A percentile compares a stretch with the other conserved stretches of the same genome.
Conservation (phyloP, 1,140 invertebrate genomes). For the Grapholita molesta region DNA sequence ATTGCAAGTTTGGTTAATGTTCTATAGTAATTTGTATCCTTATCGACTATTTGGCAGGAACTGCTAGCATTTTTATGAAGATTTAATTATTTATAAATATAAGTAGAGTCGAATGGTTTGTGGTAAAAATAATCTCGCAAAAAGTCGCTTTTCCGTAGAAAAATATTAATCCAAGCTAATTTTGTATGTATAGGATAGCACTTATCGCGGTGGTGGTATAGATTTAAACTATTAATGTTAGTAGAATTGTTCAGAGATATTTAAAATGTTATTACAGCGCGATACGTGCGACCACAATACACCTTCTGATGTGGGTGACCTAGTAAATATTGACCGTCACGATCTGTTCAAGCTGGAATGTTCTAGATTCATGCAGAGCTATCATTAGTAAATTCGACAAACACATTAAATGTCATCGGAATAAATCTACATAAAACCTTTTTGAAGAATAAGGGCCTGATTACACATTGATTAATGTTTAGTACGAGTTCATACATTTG, state of each 20-base stretch:
- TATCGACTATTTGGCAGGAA: conserved; percentile 13
- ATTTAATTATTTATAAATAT: not conserved
- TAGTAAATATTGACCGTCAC: not conserved
- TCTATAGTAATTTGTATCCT: not conserved
- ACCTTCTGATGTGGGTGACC: not conserved
- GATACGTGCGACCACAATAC: too few relatives aligned
- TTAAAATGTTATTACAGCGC: not conserved
- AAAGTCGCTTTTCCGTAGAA: conserved; percentile 9
- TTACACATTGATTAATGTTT: too few relatives aligned
- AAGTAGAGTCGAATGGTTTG: not conserved
- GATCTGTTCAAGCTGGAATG: not conserved
- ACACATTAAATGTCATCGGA: too few relatives aligned
- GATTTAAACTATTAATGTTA: not conserved
- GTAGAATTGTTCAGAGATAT: not conserved
- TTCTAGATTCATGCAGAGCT: too few relatives aligned
- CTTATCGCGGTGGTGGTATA: not conserved
- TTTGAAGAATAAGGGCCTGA: too few relatives aligned
- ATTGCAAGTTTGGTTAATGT: too few relatives aligned
- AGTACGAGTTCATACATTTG: too few relatives aligned
- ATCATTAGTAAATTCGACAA: too few relatives aligned
- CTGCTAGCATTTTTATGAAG: not conserved
- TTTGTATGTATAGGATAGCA: not conserved
- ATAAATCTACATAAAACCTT: too few relatives aligned
- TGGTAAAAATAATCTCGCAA: conserved; percentile 9
- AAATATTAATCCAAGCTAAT: conserved; percentile 6